phyloP scores from a whole-genome alignment of 1,140 invertebrate species.

The Solen grandis region DNA sequence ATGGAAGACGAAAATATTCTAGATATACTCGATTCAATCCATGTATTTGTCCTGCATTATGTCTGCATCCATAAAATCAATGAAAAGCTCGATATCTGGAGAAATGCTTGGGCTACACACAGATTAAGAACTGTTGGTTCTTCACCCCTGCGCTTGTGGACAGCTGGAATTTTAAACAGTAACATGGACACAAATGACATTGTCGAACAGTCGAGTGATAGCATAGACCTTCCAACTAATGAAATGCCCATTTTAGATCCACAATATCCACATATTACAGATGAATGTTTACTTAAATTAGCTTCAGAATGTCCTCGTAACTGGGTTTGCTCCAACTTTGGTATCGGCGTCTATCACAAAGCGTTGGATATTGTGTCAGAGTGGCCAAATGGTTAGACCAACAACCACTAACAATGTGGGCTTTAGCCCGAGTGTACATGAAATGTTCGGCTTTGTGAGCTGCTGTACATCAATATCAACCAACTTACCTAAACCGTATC shows the following conservation, averaged over 20 bases:
- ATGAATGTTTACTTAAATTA: neutral
- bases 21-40: constrained; percentile 18
- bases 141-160: constrained; percentile 34
- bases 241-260: neutral
- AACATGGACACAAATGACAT: constrained; percentile 3
- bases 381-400: too few species aligned
- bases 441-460: too few species aligned
- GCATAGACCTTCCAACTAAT: neutral
- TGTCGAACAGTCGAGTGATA: neutral
- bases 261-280: neutral
- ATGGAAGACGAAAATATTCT: constrained; percentile 57
- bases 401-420: too few species aligned
- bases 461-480: too few species aligned
- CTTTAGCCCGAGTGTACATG: too few species aligned
- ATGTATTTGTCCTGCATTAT: constrained; percentile 45
- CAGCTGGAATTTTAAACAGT: constrained; percentile 27
- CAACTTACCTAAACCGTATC: too few species aligned
- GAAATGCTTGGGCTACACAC: constrained; percentile 34
- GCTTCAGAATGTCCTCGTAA: neutral
- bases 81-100: constrained; percentile 27
- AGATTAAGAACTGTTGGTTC: constrained; percentile 50
- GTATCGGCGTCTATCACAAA: constrained; percentile 25
- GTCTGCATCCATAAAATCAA: constrained; percentile 43
- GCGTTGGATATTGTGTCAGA: constrained; percentile 5
- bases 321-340: constrained; percentile 20